Evolutionary conservation across 2,888 invertebrate species (phyloP).

Genomic region (Iselma pallidipennis): DNA sequence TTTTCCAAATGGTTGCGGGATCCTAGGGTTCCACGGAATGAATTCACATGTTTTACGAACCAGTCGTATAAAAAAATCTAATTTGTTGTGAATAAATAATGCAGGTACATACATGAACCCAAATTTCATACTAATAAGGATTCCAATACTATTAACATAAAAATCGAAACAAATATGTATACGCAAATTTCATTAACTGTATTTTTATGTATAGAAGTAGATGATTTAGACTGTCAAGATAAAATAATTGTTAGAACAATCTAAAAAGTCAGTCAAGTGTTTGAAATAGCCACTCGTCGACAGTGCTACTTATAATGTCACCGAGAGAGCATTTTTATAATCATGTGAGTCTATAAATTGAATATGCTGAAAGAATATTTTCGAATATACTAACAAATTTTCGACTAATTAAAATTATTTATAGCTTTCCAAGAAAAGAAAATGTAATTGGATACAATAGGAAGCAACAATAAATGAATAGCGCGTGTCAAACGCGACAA

Average conservation of each 20-base stretch:
- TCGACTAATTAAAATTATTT: constrained; percentile 1
- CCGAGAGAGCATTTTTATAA: not conserved
- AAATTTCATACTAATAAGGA: no score
- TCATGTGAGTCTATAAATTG: not conserved
- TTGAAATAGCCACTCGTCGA: not conserved
- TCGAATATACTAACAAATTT: not conserved
- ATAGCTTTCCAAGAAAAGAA: constrained; percentile 4
- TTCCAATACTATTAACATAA: no score
- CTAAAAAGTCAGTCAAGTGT: not conserved
- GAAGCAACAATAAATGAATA: constrained; percentile 37
- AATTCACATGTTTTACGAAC: no score
- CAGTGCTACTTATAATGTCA: not conserved
- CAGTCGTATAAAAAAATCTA: no score
- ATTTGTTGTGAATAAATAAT: no score
- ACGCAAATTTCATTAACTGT: not conserved
- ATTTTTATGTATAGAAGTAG: not conserved
- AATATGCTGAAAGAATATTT: not conserved
- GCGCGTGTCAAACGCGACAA: constrained; percentile 29
- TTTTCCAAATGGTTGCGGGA: no score
- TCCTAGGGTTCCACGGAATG: no score
- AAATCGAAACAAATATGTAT: not conserved
- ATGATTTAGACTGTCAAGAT: not conserved
- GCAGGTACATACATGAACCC: no score
- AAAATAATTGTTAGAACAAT: not conserved
- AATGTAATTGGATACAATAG: constrained; percentile 24